A percentile compares a stretch with the other conserved stretches of the same genome.
Evolutionary conservation across 2,888 invertebrate genomes (phyloP).

Genomic region (Achlya flavicornis): DNA sequence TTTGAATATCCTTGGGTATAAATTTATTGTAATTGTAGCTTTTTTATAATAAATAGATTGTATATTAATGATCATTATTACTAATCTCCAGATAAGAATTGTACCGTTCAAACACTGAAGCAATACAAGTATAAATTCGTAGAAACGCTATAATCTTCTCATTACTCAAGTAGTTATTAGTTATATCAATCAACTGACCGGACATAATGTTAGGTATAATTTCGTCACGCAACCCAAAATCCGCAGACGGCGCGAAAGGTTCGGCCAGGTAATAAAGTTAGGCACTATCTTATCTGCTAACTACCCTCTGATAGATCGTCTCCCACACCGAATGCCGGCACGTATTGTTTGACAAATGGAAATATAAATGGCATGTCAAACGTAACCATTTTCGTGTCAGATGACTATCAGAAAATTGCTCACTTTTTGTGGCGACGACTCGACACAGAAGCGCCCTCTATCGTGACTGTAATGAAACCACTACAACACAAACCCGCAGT

Average conservation of each 20-base stretch:
- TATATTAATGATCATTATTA: too few species aligned
- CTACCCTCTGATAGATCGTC: conserved; percentile 21
- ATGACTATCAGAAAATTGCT: conserved; percentile 80
- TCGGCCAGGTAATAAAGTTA: conserved; percentile 2
- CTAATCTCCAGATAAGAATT: too few species aligned
- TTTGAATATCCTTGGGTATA: too few species aligned
- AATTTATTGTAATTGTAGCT: too few species aligned
- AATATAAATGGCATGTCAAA: conserved; percentile 78
- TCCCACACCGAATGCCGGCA: conserved; percentile 26
- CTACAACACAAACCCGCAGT: conserved; percentile 25
- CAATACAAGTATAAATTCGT: too few species aligned
- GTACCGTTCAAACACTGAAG: too few species aligned
- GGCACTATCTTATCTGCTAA: conserved; percentile 14
- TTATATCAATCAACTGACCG: not conserved
- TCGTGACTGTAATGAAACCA: conserved; percentile 61
- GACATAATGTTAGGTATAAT: not conserved
- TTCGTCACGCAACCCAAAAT: not conserved
- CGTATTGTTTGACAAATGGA: conserved; percentile 70
- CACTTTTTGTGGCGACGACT: conserved; percentile 68
- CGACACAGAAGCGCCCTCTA: conserved; percentile 58
- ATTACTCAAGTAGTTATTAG: not conserved
- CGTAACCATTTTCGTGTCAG: conserved; percentile 74
- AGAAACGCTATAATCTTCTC: too few species aligned
- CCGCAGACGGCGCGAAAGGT: conserved; percentile 15
- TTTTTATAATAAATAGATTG: too few species aligned